phyloP scores from a whole-genome alignment of 2,888 invertebrate species.

The Nesidiocoris tenuis region DNA sequence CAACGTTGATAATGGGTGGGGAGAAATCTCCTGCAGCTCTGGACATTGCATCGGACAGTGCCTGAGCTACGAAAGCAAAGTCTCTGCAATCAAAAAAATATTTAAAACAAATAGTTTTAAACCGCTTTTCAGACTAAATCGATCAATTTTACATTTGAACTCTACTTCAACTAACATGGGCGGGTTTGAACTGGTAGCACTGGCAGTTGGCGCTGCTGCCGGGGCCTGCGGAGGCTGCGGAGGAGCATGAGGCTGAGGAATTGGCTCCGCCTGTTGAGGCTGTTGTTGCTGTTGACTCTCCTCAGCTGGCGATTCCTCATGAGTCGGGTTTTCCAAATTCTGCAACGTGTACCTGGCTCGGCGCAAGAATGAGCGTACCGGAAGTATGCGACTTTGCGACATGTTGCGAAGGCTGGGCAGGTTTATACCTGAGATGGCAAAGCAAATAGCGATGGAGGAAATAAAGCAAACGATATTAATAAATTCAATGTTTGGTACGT shows the following conservation, averaged over 20 bases:
- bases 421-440: conserved; percentile 54
- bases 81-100: conserved; percentile 32
- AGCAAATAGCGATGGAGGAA: neutral
- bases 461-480: neutral
- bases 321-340: conserved; percentile 56
- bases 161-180: neutral
- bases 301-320: conserved; percentile 50
- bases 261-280: neutral
- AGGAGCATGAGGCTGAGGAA: neutral
- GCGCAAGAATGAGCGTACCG: conserved; percentile 58
- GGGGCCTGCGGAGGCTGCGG: neutral
- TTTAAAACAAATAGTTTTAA: too few species aligned
- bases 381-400: conserved; percentile 58
- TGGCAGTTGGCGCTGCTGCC: neutral
- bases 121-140: too few species aligned
- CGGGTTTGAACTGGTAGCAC: neutral
- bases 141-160: neutral
- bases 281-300: neutral
- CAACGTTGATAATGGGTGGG: conserved; percentile 45
- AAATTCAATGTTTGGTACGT: too few species aligned
- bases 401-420: conserved; percentile 59
- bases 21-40: conserved; percentile 44
- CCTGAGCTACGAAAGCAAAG: conserved; percentile 53
- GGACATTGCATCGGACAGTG: conserved; percentile 49
- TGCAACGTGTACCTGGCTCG: conserved; percentile 56